Evolutionary conservation across 2,113 vertebrate genomes (phyloP).

Genomic region (Phoenicopterus ruber): DNA sequence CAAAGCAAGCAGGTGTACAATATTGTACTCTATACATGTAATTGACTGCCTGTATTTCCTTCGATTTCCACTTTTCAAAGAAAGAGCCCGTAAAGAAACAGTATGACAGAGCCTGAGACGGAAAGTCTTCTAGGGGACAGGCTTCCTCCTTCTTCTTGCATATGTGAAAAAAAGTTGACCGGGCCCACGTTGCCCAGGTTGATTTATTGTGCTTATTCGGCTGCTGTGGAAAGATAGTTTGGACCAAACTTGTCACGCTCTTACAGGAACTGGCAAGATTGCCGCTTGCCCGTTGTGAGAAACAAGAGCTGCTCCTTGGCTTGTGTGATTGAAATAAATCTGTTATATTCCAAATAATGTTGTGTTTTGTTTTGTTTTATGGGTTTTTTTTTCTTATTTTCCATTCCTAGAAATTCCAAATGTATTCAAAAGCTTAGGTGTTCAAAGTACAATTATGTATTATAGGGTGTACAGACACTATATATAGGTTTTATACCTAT

Average conservation of each 20-base stretch:
- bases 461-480: background rate
- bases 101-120: background rate
- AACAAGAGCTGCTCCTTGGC: background rate
- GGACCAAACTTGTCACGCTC: background rate
- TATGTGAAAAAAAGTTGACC: background rate
- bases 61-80: background rate
- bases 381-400: background rate
- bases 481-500: background rate
- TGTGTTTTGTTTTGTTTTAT: too few species aligned
- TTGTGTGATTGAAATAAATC: background rate
- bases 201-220: background rate
- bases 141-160: background rate
- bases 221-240: background rate
- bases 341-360: background rate
- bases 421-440: background rate
- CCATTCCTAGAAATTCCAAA: background rate
- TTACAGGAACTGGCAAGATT: background rate
- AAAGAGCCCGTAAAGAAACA: background rate
- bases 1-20: background rate
- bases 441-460: background rate
- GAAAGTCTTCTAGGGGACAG: background rate
- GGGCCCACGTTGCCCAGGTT: background rate
- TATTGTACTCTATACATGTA: background rate
- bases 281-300: background rate
- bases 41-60: background rate